These are phyloP conservation scores for Philopotamus ludificatus DNA, from an alignment of 1,140 invertebrate genomes.

Conservation along the genomic window DNA sequence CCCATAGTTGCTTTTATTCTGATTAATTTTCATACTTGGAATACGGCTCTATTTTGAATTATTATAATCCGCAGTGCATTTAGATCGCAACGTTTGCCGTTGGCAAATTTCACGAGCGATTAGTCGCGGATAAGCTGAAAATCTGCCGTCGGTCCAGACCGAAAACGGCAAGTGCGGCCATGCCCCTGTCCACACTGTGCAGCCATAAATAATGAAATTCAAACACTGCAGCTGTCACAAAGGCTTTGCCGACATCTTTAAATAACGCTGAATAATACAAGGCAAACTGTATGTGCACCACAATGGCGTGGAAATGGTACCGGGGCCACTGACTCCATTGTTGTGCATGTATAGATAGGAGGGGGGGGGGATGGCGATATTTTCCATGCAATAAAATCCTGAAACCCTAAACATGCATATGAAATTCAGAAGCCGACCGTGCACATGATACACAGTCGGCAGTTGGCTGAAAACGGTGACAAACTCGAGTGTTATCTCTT, in stretches of 20 bases:
- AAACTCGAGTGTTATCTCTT: slow-evolving; percentile 1
- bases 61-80: too few relatives aligned
- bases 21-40: too few relatives aligned
- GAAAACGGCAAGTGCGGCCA: too few relatives aligned
- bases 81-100: too few relatives aligned
- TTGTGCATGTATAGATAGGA: slow-evolving; percentile 5
- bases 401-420: slow-evolving; percentile 17
- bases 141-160: too few relatives aligned
- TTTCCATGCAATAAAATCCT: slow-evolving; percentile 33
- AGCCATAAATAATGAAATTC: not conserved
- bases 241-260: slow-evolving; percentile 2
- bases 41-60: too few relatives aligned
- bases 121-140: too few relatives aligned
- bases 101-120: too few relatives aligned
- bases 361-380: slow-evolving; percentile 27
- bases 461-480: not conserved
- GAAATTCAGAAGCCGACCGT: slow-evolving; percentile 4
- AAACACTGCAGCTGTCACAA: slow-evolving; percentile 23
- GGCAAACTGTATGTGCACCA: not conserved
- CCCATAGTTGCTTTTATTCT: too few relatives aligned
- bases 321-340: slow-evolving; percentile 4
- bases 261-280: slow-evolving; percentile 19
- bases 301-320: slow-evolving; percentile 1
- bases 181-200: too few relatives aligned
- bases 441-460: not conserved